Conservation (phyloP, 2,797 vertebrate genomes). For the Acipenser transmontanus region DNA sequence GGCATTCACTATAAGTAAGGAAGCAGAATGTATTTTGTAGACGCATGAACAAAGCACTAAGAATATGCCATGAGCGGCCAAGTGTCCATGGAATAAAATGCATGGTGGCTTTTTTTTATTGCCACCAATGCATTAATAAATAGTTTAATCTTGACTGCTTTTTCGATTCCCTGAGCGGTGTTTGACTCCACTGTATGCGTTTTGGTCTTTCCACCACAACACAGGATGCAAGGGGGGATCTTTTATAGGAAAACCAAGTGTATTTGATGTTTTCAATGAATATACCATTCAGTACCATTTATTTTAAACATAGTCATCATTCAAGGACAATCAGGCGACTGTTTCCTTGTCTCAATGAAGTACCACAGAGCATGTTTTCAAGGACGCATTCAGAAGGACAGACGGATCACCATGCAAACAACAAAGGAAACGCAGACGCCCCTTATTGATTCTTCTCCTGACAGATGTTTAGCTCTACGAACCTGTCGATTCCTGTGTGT, state of each 20-base stretch:
- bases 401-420: neutral
- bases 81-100: neutral
- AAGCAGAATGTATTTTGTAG: conserved; percentile 26
- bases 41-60: conserved; percentile 23
- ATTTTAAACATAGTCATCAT: conserved; percentile 39
- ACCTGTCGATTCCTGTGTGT: too few species aligned
- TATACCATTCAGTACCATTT: conserved; percentile 68
- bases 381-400: neutral
- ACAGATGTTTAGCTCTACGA: too few species aligned
- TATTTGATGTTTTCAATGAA: conserved; percentile 69
- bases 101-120: neutral
- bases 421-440: neutral
- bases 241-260: conserved; percentile 54
- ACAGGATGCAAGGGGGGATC: conserved; percentile 1
- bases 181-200: conserved; percentile 27
- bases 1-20: conserved; percentile 26
- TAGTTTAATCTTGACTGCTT: neutral
- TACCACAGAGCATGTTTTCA: neutral
- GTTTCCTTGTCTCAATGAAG: neutral
- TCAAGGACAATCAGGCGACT: too few species aligned
- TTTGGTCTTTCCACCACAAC: conserved; percentile 12
- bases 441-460: too few species aligned
- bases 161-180: conserved; percentile 13
- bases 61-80: conserved; percentile 27
- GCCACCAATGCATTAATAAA: neutral